A percentile compares a stretch with the other conserved stretches of the same genome.
phyloP scores from a whole-genome alignment of 2,113 vertebrate genomes.

The Rhea pennata region DNA sequence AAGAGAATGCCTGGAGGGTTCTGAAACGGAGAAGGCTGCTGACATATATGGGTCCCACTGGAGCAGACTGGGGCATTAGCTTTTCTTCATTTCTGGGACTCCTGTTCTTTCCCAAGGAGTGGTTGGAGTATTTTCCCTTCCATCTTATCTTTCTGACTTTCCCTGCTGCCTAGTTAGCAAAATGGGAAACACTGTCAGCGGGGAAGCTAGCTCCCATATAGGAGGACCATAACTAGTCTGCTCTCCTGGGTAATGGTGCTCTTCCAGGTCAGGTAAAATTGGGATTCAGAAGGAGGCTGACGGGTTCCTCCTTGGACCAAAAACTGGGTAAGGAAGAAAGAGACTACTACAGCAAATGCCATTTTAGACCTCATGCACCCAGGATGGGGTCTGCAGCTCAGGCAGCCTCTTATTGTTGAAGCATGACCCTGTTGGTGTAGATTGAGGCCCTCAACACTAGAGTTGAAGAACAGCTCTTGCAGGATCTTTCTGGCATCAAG shows the following conservation, averaged over 20 bases:
- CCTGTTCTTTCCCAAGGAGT: not conserved
- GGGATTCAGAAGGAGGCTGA: not conserved
- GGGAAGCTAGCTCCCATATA: not conserved
- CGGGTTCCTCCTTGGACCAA: not conserved
- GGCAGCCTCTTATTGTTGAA: not conserved
- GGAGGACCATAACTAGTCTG: not conserved
- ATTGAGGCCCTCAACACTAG: not conserved
- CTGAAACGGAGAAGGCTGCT: not conserved
- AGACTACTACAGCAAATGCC: accelerated
- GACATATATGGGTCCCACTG: accelerated
- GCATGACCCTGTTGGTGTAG: accelerated
- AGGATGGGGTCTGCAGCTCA: not conserved
- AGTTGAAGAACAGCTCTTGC: not conserved
- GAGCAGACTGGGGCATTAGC: accelerated
- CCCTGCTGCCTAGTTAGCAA: not conserved
- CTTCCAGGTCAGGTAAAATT: not conserved
- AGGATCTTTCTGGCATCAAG: not conserved
- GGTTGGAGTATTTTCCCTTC: not conserved
- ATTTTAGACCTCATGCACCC: not conserved
- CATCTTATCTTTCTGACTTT: not conserved
- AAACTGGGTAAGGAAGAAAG: not conserved
- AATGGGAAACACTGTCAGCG: not conserved
- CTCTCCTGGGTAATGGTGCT: not conserved
- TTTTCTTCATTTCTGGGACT: not conserved
- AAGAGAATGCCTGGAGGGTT: not conserved